Percentiles rank a stretch among this genome's conserved stretches.
Conservation (phyloP, 2,888 invertebrate genomes). For the Stegana nigrithorax region DNA sequence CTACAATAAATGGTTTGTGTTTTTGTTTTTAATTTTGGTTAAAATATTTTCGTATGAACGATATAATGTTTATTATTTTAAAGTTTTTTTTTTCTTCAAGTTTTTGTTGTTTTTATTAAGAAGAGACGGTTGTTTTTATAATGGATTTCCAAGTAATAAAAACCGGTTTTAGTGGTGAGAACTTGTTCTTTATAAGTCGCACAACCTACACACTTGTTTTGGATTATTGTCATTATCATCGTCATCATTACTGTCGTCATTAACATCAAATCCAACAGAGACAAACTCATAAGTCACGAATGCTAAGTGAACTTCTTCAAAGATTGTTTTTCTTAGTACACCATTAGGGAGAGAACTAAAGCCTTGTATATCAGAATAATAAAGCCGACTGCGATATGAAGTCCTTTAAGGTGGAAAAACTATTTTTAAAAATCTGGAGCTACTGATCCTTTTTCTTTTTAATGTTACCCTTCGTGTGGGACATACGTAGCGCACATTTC, state of each 20-base stretch:
- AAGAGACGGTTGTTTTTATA: conserved; percentile 46
- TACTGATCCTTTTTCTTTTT: too few species aligned
- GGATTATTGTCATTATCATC: too few species aligned
- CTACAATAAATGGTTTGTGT: too few species aligned
- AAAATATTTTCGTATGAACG: too few species aligned
- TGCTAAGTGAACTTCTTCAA: neutral
- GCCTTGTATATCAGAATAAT: too few species aligned
- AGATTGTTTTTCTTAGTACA: too few species aligned
- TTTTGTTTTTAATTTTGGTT: conserved; percentile 8
- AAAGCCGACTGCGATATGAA: too few species aligned
- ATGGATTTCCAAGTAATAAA: conserved; percentile 52
- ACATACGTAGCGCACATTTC: too few species aligned
- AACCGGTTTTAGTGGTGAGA: conserved; percentile 46
- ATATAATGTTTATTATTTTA: conserved; percentile 16
- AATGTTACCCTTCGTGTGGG: too few species aligned
- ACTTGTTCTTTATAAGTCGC: conserved; percentile 32
- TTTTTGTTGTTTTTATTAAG: conserved; percentile 44
- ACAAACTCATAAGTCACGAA: neutral
- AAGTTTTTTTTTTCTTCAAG: conserved; percentile 14
- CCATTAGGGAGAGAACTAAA: too few species aligned
- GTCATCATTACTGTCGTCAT: neutral
- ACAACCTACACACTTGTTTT: conserved; percentile 53
- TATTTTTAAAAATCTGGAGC: too few species aligned
- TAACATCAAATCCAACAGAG: neutral
- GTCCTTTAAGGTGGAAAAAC: too few species aligned